These are phyloP conservation scores for Eretmochelys imbricata DNA, from an alignment of 2,113 vertebrate species.

Conservation along the genomic window DNA sequence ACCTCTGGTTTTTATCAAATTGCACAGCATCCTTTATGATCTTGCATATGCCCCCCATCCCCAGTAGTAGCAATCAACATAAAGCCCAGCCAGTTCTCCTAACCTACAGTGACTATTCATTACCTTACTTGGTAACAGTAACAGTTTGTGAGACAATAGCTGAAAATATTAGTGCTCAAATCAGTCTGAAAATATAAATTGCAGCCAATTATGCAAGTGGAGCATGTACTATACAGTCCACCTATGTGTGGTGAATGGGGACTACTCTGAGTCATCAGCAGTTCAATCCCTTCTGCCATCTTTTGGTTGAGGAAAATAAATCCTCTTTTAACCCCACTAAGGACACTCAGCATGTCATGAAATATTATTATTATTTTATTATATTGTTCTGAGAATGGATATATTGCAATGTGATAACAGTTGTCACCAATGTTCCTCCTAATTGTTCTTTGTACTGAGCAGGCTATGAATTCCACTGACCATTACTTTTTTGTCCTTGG, in stretches of 20 bases:
- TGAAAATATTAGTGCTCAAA: background rate
- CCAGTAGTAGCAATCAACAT: background rate
- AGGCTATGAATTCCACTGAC: background rate
- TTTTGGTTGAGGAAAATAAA: background rate
- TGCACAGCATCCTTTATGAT: rapidly evolving
- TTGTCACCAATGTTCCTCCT: background rate
- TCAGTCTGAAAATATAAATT: background rate
- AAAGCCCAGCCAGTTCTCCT: background rate
- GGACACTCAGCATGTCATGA: background rate
- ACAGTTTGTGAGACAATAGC: background rate
- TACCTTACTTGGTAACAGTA: background rate
- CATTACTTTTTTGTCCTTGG: background rate
- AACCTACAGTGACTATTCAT: background rate
- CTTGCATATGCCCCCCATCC: background rate
- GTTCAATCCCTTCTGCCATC: background rate
- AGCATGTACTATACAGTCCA: background rate
- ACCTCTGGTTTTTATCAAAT: rapidly evolving
- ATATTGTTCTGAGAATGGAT: background rate
- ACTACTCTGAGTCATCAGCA: background rate
- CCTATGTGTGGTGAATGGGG: background rate
- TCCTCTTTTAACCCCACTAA: background rate
- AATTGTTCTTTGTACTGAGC: background rate
- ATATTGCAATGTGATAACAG: background rate
- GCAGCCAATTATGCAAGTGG: background rate
- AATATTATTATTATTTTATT: background rate